Evolutionary conservation across 2,797 vertebrate species (phyloP).

Genomic region (Phylloscopus collybita): DNA sequence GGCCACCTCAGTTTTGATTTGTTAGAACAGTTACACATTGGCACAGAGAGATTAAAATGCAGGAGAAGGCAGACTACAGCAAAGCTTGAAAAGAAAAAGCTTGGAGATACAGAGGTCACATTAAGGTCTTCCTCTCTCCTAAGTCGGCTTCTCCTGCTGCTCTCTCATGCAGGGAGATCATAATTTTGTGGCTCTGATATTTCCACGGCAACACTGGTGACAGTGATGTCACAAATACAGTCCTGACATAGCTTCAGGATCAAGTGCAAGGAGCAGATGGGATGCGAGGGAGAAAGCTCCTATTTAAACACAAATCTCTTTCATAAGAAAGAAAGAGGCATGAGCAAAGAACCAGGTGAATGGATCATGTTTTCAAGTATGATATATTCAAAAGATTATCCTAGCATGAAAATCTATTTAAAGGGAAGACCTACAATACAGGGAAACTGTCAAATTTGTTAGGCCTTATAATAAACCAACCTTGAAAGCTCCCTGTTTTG

Average conservation of each 20-base stretch:
- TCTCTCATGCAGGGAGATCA: constrained; percentile 48
- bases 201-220: constrained; percentile 64
- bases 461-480: constrained; percentile 57
- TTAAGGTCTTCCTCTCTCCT: constrained; percentile 22
- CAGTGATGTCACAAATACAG: constrained; percentile 67
- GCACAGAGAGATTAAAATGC: background rate
- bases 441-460: constrained; percentile 67
- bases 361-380: constrained; percentile 62
- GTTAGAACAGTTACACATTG: background rate
- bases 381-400: constrained; percentile 71
- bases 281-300: constrained; percentile 65
- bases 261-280: constrained; percentile 70
- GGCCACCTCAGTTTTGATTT: background rate
- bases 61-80: background rate
- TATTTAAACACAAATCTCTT: constrained; percentile 75
- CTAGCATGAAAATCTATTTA: constrained; percentile 73
- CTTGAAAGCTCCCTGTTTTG: constrained; percentile 58
- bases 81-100: constrained; percentile 15
- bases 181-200: constrained; percentile 60
- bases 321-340: constrained; percentile 66
- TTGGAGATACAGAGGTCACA: background rate
- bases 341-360: constrained; percentile 66
- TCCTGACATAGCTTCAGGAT: constrained; percentile 61
- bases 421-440: constrained; percentile 63
- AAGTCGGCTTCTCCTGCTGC: constrained; percentile 23